A percentile compares a stretch with the other conserved stretches of the same genome.
These are phyloP conservation scores for Rattus norvegicus DNA, from an alignment of 2,113 vertebrate genomes.

Conservation along the genomic window GRCr8 NC_086020.1:43224501-43225000, in stretches of 20 bases:
- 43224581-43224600: background rate
- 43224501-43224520: background rate
- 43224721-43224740: no score
- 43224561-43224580: background rate
- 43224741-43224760: no score
- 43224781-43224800: no score
- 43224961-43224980: conserved; percentile 72
- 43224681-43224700: background rate
- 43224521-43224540: background rate
- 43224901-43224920: conserved; percentile 73
- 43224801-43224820: conserved; percentile 19
- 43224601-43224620: background rate
- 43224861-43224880: background rate
- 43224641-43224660: conserved; percentile 15
- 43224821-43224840: background rate
- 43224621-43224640: background rate
- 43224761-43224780: no score
- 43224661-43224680: background rate
- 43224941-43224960: conserved; percentile 74
- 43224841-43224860: background rate
- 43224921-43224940: conserved; percentile 75
- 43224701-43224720: no score
- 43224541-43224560: background rate
- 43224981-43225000: conserved; percentile 74
- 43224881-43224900: conserved; percentile 59